phyloP scores from a whole-genome alignment of 2,888 invertebrate genomes.

The Mycogona germanica region DNA sequence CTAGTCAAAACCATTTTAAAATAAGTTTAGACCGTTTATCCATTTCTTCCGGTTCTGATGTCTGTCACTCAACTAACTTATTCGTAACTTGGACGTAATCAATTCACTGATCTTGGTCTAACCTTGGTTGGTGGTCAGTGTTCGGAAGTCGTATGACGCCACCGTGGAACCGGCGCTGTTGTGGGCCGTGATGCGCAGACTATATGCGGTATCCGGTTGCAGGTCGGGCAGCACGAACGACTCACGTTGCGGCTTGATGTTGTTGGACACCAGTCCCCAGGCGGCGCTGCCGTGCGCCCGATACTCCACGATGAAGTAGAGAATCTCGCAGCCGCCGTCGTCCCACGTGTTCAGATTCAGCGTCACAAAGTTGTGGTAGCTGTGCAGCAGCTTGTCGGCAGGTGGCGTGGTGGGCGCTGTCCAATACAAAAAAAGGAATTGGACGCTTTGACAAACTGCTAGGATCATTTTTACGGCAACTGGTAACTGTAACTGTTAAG shows the following conservation, averaged over 20 bases:
- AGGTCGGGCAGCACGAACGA: conserved; percentile 83
- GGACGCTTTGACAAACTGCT: not conserved
- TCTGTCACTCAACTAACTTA: no score
- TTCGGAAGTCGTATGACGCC: conserved; percentile 13
- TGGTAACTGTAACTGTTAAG: no score
- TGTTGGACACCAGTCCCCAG: conserved; percentile 90
- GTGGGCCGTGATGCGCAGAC: conserved; percentile 44
- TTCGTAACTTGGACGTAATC: not conserved
- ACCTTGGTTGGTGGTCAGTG: conserved; percentile 5
- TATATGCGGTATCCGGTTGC: conserved; percentile 91
- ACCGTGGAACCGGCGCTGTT: conserved; percentile 15
- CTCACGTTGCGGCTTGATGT: conserved; percentile 71
- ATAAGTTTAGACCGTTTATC: no score
- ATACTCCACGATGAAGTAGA: conserved; percentile 87
- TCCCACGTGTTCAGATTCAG: conserved; percentile 87
- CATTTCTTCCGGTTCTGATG: no score
- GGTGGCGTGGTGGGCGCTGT: conserved; percentile 67
- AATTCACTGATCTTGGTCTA: not conserved
- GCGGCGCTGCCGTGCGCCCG: conserved; percentile 50
- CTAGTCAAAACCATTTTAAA: no score
- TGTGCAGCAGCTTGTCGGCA: conserved; percentile 79
- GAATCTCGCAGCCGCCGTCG: conserved; percentile 89
- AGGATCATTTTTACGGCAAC: no score
- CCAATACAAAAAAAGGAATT: not conserved
- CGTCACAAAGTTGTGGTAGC: conserved; percentile 83